phyloP scores from a whole-genome alignment of 2,888 invertebrate genomes.

The Lepidochrysops patricia region DNA sequence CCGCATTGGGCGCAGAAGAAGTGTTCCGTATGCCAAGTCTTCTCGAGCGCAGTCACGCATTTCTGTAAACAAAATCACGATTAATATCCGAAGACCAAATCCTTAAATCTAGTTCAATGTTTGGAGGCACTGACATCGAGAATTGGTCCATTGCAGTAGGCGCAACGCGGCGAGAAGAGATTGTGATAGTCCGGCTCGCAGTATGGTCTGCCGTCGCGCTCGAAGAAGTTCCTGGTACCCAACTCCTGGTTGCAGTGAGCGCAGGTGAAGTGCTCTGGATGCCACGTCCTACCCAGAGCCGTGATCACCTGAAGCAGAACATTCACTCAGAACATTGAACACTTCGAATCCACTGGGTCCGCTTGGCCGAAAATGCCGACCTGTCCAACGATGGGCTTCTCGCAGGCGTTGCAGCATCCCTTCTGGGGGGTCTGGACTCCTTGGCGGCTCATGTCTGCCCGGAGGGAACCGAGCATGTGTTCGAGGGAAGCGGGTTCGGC shows the following conservation, averaged over 20 bases:
- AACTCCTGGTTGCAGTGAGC: conserved; percentile 97
- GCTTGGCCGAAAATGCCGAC: conserved; percentile 39
- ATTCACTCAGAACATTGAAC: conserved; percentile 12
- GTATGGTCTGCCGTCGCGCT: conserved; percentile 96
- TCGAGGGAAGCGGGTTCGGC: conserved; percentile 76
- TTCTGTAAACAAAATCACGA: conserved; percentile 78
- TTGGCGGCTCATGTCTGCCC: conserved; percentile 98
- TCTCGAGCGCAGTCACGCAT: conserved; percentile 98
- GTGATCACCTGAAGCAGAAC: conserved; percentile 82
- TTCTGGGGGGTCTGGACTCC: conserved; percentile 99
- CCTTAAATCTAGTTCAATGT: neutral
- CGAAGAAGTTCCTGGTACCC: conserved; percentile 98
- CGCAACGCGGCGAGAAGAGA: conserved; percentile 97
- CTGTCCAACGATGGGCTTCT: conserved; percentile 99
- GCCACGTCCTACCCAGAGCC: conserved; percentile 98
- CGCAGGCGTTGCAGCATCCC: conserved; percentile 99
- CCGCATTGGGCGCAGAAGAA: conserved; percentile 99
- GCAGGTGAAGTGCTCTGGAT: conserved; percentile 99
- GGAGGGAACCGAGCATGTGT: conserved; percentile 94
- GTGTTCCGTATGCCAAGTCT: conserved; percentile 99
- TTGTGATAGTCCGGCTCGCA: conserved; percentile 99
- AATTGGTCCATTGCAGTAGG: conserved; percentile 98
- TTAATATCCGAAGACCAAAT: neutral
- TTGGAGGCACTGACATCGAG: conserved; percentile 86
- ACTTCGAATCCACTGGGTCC: conserved; percentile 19